Base-by-base conservation (phyloP, 2,888 invertebrate species). In the Drosophila maculinotata region DNA sequence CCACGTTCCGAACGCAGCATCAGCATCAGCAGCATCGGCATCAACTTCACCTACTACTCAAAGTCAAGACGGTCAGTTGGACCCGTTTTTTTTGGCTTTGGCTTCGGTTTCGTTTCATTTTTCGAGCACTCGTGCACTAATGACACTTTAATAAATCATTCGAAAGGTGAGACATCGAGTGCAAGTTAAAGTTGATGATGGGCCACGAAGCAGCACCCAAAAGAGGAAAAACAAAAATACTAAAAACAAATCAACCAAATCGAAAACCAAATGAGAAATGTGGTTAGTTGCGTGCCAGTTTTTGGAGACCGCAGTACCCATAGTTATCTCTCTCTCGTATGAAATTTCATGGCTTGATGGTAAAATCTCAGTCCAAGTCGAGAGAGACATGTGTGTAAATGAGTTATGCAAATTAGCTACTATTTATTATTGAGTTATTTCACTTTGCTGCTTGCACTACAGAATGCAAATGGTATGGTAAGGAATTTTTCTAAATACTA, bases 81-180 rank as follows among this genome's bases (percentile, higher is more conserved):
- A 64, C 49, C 56, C 51, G 60, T 67, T 51, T 65, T 20, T 4
- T 20, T 20, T 4, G 20, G 20, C 2, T 20, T 20, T 44, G 62
- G 66, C 53, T 76, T 87, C 81, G 83, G 87, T 82, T 77, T 84
- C 83, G 86, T 87, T 84, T 84, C 77, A 84, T 87, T 83, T 82
- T 72, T 83, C 76, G 68, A 79, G 58, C 79, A 74, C 77, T 86
- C 80, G 89, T 79, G 84, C 83, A 85, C 89, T 89, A 90, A 90
- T 90, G 89, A 90, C 90, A 89, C 87, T 81, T 87, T 81, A 90
- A 90, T 90, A 90, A 90, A 90, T 90, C 89, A 90, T 89, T 89
- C 77, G 89, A 89, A 89, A 90, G 90, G 90, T 90, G 90, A 89
- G 90, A 90, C 89, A 79, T 82, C 70, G 87, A 80, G 82, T 82